A percentile compares a stretch with the other conserved stretches of the same genome.
Evolutionary conservation across 2,113 vertebrate genomes (phyloP).

Genomic region (Clarias gariepinus): DNA sequence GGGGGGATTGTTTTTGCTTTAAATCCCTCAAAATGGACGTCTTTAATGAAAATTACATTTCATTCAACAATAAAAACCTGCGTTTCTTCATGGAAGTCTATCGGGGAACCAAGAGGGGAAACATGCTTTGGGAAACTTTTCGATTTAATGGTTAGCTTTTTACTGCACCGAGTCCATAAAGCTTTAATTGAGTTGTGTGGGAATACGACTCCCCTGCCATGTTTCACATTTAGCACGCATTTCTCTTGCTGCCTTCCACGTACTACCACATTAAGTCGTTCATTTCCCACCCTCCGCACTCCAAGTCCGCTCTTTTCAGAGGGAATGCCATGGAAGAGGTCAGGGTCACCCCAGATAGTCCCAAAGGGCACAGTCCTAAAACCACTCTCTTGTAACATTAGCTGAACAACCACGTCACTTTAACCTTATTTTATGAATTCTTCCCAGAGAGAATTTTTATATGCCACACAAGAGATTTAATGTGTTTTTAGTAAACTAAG

Average conservation of each 20-base stretch:
- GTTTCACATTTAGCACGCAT: constrained; percentile 75
- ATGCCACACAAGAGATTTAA: constrained; percentile 12
- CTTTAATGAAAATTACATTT: constrained; percentile 57
- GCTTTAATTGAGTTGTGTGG: constrained; percentile 89
- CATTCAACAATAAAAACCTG: constrained; percentile 47
- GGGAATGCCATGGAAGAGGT: constrained; percentile 53
- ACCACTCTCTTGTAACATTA: constrained; percentile 71
- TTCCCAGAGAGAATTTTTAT: constrained; percentile 30
- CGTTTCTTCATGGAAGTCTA: constrained; percentile 32
- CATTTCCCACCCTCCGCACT: constrained; percentile 49
- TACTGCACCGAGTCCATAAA: constrained; percentile 93
- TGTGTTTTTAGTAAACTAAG: constrained; percentile 14
- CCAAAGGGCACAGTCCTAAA: constrained; percentile 71
- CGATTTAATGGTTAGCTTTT: constrained; percentile 93
- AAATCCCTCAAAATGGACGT: constrained; percentile 44
- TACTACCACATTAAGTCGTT: constrained; percentile 47
- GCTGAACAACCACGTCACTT: constrained; percentile 51
- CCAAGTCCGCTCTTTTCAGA: constrained; percentile 29
- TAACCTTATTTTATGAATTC: constrained; percentile 31
- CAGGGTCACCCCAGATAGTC: constrained; percentile 60
- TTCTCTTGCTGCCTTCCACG: constrained; percentile 34
- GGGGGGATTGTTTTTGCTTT: constrained; percentile 41
- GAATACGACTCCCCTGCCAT: constrained; percentile 86
- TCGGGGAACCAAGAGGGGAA: constrained; percentile 29
- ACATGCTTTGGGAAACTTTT: constrained; percentile 83